Evolutionary conservation across 1,140 invertebrate species (phyloP), one percentile per base, ranked within the genome.

Genomic region (Galleria mellonella): DNA sequence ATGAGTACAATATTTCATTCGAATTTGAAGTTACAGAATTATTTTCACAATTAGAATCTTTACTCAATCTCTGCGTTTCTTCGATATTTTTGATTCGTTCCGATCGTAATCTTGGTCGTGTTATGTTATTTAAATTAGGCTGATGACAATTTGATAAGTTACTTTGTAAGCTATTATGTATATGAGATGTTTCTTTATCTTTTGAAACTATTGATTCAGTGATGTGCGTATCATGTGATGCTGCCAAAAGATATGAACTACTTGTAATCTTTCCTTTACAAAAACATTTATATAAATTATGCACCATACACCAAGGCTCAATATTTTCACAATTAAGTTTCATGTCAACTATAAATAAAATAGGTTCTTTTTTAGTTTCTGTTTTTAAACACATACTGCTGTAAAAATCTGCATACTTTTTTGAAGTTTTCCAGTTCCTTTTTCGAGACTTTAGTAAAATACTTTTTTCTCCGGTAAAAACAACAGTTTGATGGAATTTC

Each of bases 211-310:
- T 3, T 6, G 17, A 3, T 23, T 23, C 17, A 3, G 6, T 23
- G 6, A 23, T 23, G 17, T 2, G 17, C 17, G 6, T 6, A 23
- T 23, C 17, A 3, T 23, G 17, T 23, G 17, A 23, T 3, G 6
- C 17, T 23, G 6, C 6, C 17, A 23, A 3, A 3, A 6, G 2
- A 23, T 23, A 23, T 3, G 17, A 23, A 6, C 6, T 23, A 23
- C 6, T 3, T 6, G 17, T 23, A 23, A 23, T 23, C 63, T 54
- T 75, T 17, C 75, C 64, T 53, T 78, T 76, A 47, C 82, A 85
- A 64, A 85, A 85, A 66, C 82, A 85, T 54, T 73, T 85, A 43
- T 85, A 85, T 37, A 85, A 57, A 44, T 78, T 75, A 42, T 85
- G 82, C 32, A 82, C 65, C 73, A 83, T 78, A 45, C 82, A 85